Evolutionary conservation across 2,797 vertebrate species (phyloP).

Genomic region (Mareca strepera): DNA sequence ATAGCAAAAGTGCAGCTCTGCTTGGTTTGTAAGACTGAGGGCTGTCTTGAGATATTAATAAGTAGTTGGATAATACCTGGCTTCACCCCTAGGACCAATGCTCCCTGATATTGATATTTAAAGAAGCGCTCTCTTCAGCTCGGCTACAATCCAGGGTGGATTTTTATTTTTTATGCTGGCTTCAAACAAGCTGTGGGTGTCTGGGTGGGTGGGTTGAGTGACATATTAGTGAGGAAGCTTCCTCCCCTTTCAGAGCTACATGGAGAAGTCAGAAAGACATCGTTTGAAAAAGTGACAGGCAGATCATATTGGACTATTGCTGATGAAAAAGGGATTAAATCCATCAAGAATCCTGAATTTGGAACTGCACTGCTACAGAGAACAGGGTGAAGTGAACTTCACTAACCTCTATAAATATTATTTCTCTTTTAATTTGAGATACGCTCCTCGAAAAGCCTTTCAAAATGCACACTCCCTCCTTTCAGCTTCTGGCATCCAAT

Average conservation of each 20-base stretch:
- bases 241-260: constrained; percentile 70
- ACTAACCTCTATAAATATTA: constrained; percentile 59
- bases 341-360: constrained; percentile 72
- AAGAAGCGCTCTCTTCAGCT: constrained; percentile 63
- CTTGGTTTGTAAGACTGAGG: not conserved
- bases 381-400: constrained; percentile 21
- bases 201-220: constrained; percentile 80
- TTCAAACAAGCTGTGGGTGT: constrained; percentile 74
- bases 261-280: constrained; percentile 70
- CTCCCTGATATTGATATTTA: constrained; percentile 41
- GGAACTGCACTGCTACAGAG: constrained; percentile 35
- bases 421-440: constrained; percentile 49
- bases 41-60: not conserved
- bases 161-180: not conserved
- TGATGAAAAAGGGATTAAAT: constrained; percentile 67
- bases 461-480: constrained; percentile 28
- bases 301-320: constrained; percentile 45
- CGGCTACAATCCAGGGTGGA: constrained; percentile 49
- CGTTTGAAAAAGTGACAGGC: constrained; percentile 75
- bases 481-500: constrained; percentile 65
- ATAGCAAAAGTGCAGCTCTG: not conserved
- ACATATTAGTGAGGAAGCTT: constrained; percentile 75
- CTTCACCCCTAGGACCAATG: constrained; percentile 57
- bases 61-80: constrained; percentile 18
- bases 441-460: constrained; percentile 39